These are phyloP conservation scores for Archilochus colubris DNA, from an alignment of 2,113 vertebrate genomes.

Conservation along the genomic window DNA sequence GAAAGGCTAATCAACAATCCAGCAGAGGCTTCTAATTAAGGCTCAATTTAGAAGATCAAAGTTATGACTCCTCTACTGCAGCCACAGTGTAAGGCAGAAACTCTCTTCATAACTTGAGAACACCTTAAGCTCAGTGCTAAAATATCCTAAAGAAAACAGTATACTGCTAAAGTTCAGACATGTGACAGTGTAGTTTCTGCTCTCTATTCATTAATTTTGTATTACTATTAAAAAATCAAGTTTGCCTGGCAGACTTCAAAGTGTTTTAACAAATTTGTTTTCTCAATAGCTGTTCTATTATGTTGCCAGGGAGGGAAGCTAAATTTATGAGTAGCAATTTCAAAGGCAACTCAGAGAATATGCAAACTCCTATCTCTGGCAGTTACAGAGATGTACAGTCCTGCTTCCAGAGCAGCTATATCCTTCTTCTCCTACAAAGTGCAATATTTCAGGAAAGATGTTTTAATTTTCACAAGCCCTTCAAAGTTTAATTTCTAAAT, in stretches of 20 bases:
- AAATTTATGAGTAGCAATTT: conserved; percentile 50
- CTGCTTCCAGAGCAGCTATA: neutral
- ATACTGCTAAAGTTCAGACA: neutral
- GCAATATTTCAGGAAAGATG: neutral
- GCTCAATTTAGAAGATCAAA: conserved; percentile 14
- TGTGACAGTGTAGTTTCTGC: neutral
- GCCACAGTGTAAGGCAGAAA: neutral
- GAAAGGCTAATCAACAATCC: conserved; percentile 33
- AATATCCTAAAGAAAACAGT: neutral
- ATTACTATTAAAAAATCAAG: conserved; percentile 2
- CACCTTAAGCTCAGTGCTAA: neutral
- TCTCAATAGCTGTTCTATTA: conserved; percentile 21
- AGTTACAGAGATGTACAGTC: neutral
- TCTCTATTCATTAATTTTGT: conserved; percentile 39
- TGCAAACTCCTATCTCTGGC: neutral
- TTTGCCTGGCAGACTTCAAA: conserved; percentile 34
- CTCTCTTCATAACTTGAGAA: neutral
- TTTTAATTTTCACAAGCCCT: neutral
- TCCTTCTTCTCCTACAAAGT: neutral
- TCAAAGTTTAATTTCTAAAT: neutral
- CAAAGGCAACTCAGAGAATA: neutral
- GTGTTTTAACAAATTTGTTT: conserved; percentile 31
- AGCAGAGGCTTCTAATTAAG: conserved; percentile 44
- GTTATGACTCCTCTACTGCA: neutral
- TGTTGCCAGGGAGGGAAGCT: conserved; percentile 20